phyloP scores from a whole-genome alignment of 2,888 invertebrate species.

The Punctoribates punctum region DNA sequence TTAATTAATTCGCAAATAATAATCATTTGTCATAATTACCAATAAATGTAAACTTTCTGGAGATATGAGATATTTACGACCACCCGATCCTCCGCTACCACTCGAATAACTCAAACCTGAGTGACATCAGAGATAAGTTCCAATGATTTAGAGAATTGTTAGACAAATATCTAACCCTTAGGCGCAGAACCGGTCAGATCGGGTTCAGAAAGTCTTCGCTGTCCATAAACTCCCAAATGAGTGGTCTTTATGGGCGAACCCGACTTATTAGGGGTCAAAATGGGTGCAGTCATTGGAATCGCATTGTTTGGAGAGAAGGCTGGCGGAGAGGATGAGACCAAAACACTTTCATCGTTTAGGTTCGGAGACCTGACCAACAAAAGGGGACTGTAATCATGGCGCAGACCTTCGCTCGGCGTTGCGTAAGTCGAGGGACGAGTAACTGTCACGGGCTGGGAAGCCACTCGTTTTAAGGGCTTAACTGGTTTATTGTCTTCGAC shows the following conservation, averaged over 20 bases:
- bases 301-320: neutral
- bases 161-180: slow-evolving; percentile 66
- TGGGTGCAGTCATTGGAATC: neutral
- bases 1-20: slow-evolving; percentile 20
- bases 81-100: slow-evolving; percentile 58
- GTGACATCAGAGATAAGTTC: neutral
- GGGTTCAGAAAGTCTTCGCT: slow-evolving; percentile 81
- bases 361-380: slow-evolving; percentile 33
- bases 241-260: slow-evolving; percentile 32
- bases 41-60: slow-evolving; percentile 69
- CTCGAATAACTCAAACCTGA: slow-evolving; percentile 43
- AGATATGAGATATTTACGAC: slow-evolving; percentile 51
- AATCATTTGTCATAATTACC: slow-evolving; percentile 51
- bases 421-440: slow-evolving; percentile 12
- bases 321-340: slow-evolving; percentile 31
- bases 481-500: slow-evolving; percentile 1
- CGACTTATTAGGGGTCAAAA: slow-evolving; percentile 16
- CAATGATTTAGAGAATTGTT: too few relatives aligned
- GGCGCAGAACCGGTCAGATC: slow-evolving; percentile 88
- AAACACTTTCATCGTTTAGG: slow-evolving; percentile 3
- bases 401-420: neutral
- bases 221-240: slow-evolving; percentile 54
- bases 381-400: neutral
- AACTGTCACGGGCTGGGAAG: slow-evolving; percentile 39
- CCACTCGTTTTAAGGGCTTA: slow-evolving; percentile 45